Evolutionary conservation across 2,113 vertebrate species (phyloP).

Genomic region (Rissa tridactyla): DNA sequence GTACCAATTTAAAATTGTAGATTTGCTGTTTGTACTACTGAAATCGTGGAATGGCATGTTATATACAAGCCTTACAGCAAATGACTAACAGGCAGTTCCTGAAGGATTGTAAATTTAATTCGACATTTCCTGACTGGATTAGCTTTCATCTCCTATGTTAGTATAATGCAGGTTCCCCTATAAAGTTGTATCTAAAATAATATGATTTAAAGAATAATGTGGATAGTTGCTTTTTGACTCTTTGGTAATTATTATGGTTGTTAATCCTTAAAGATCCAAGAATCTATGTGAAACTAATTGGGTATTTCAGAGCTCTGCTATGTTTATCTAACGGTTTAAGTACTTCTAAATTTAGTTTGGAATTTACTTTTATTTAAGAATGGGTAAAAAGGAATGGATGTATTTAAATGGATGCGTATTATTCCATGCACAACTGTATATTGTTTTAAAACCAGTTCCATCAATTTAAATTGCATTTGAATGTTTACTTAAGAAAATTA

Average conservation of each 20-base stretch:
- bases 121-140: neutral
- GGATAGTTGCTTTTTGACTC: neutral
- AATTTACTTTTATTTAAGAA: neutral
- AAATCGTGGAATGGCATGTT: fast-evolving
- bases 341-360: neutral
- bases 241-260: neutral
- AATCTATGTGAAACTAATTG: neutral
- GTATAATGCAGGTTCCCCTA: neutral
- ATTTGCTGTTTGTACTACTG: neutral
- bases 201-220: neutral
- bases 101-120: neutral
- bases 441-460: neutral
- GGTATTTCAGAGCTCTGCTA: neutral
- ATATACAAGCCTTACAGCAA: neutral
- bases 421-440: neutral
- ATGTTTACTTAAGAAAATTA: neutral
- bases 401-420: neutral
- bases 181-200: neutral
- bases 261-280: neutral
- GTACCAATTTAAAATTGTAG: neutral
- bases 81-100: neutral
- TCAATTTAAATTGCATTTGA: neutral
- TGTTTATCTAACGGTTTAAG: neutral
- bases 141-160: neutral
- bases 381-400: neutral